Evolutionary conservation across 2,888 invertebrate genomes (phyloP).

Genomic region (Lochmaea capreae): DNA sequence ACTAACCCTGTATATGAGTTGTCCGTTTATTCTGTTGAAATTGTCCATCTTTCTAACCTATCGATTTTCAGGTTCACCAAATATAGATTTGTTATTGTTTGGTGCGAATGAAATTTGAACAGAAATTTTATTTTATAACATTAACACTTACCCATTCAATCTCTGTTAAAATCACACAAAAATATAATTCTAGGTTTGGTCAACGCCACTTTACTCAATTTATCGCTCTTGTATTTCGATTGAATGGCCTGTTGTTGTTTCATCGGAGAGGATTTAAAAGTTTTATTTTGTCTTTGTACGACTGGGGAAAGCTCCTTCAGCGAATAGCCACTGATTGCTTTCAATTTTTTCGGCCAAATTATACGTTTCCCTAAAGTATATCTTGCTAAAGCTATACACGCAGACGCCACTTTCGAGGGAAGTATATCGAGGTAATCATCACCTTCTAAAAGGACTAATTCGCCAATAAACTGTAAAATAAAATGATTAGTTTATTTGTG

Average conservation of each 20-base stretch:
- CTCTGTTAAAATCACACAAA: constrained; percentile 43
- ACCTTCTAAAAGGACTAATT: constrained; percentile 61
- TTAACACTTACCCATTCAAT: constrained; percentile 12
- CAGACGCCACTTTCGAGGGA: constrained; percentile 62
- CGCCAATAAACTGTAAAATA: constrained; percentile 57
- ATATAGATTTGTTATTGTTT: too few species aligned
- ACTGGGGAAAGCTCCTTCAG: constrained; percentile 67
- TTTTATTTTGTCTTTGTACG: constrained; percentile 66
- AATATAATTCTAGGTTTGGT: constrained; percentile 52
- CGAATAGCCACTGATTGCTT: constrained; percentile 65
- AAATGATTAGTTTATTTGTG: neutral
- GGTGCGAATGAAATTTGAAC: too few species aligned
- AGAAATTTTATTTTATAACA: neutral
- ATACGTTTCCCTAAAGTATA: constrained; percentile 54
- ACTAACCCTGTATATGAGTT: too few species aligned
- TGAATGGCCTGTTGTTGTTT: constrained; percentile 69
- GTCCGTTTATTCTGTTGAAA: too few species aligned
- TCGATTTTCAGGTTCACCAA: too few species aligned
- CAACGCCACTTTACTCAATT: constrained; percentile 56
- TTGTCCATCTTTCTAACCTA: too few species aligned
- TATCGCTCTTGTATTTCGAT: constrained; percentile 68
- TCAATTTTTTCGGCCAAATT: constrained; percentile 64
- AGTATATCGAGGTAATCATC: constrained; percentile 56
- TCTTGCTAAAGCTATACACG: constrained; percentile 59
- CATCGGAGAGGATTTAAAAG: constrained; percentile 66